Evolutionary conservation across 2,797 vertebrate species (phyloP).

Genomic region (Meriones psammophilus): DNA sequence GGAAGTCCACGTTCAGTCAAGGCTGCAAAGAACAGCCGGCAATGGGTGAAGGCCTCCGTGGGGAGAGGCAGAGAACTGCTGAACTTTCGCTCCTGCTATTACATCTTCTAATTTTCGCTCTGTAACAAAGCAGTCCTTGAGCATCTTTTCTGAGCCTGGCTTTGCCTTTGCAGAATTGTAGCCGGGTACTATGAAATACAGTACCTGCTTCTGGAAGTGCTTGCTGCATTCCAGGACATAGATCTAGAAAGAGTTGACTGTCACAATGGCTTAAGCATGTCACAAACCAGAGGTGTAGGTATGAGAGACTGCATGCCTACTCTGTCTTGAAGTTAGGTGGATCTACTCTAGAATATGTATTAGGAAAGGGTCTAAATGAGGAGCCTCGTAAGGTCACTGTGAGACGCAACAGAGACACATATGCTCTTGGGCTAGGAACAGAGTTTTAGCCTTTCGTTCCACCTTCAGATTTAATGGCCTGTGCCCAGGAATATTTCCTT

Average conservation of each 20-base stretch:
- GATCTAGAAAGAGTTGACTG: neutral
- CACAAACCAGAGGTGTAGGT: slow-evolving; percentile 11
- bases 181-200: slow-evolving; percentile 1
- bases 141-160: slow-evolving; percentile 9
- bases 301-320: slow-evolving; percentile 5
- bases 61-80: slow-evolving; percentile 50
- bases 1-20: neutral
- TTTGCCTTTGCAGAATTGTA: slow-evolving; percentile 31
- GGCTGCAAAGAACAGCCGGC: neutral
- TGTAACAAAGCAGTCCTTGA: slow-evolving; percentile 29
- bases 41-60: neutral
- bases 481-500: slow-evolving; percentile 28
- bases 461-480: slow-evolving; percentile 52
- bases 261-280: neutral
- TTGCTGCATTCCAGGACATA: slow-evolving; percentile 32
- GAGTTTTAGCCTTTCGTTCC: slow-evolving; percentile 47
- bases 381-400: neutral
- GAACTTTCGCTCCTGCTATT: slow-evolving; percentile 29
- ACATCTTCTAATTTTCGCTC: slow-evolving; percentile 25
- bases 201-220: neutral
- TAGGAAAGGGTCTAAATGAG: neutral
- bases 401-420: slow-evolving; percentile 25
- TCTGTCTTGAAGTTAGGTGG: slow-evolving; percentile 50
- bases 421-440: slow-evolving; percentile 8
- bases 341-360: neutral